Base-by-base conservation (phyloP, 2,888 invertebrate species). In the Synergus gifuensis region DNA sequence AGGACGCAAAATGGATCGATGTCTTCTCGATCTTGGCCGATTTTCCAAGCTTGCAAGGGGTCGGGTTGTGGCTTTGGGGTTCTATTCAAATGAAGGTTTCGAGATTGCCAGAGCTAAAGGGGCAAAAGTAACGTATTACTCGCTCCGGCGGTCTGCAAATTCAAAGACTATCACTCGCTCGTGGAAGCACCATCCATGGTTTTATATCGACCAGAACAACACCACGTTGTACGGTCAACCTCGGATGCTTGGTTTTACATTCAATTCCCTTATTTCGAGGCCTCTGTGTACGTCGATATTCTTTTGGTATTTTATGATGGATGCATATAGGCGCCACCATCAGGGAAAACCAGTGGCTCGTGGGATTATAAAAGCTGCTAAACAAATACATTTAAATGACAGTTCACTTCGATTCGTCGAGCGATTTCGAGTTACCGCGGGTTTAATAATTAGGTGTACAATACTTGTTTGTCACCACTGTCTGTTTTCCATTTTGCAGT, bases 81-180 rank as follows among this genome's bases (percentile, higher is more conserved):
- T 40, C 44, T 36, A 36, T 66, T 78, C 36, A 54, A 66, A 78
- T 44, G 58, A 54, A 73, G 77, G 78, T 83, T 83, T 81, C 64
- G 81, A 80, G 67, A 85, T 76, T 44, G 85, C 86, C 83, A 85
- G 86, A 87, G 83, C 81, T 85, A 86, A 44, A 78, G 83, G 83
- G 84, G 88, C 87, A 85, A 85, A 82, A 88, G 84, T 90, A 89
- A 89, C 85, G 81, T 79, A 86, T 86, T 86, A 85, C 83, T 79
- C 89, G 91, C 90, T 91, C 88, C 91, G 89, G 40, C 89, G 91
- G 86, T 84, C 89, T 86, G 90, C 86, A 89, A 91, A 91, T 88
- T 90, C 91, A 91, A 91, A 90, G 90, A 89, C 88, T 84, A 84
- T 82, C 79, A 81, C 80, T 78, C 78, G 64, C 54, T 54, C 69